phyloP scores from a whole-genome alignment of 2,113 vertebrate species.

The Mesoclemmys tuberculata region DNA sequence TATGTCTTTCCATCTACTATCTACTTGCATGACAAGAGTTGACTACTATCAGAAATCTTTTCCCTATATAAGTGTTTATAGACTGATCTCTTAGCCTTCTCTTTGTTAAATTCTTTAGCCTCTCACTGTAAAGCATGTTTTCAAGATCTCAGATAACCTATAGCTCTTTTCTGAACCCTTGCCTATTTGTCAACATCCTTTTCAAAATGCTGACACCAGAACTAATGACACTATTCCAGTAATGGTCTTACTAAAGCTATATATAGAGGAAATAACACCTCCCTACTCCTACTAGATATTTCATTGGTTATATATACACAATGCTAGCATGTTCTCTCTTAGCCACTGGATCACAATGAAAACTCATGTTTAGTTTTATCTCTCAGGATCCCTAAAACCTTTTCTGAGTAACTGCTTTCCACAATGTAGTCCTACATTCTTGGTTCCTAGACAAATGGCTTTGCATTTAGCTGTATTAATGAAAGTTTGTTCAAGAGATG shows the following conservation, averaged over 20 bases:
- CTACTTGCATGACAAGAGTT: background rate
- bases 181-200: background rate
- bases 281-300: background rate
- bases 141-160: background rate
- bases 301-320: background rate
- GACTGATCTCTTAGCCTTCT: background rate
- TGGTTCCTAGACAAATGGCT: background rate
- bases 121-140: background rate
- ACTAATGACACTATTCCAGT: background rate
- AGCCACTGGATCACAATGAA: background rate
- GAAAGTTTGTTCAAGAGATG: background rate
- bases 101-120: background rate
- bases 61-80: background rate
- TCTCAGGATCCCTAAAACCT: background rate
- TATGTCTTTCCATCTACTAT: background rate
- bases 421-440: background rate
- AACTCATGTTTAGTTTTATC: background rate
- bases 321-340: background rate
- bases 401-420: background rate
- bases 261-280: background rate
- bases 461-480: background rate
- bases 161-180: background rate
- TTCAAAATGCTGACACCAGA: background rate
- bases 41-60: background rate
- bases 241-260: background rate